These are phyloP conservation scores for Scaptomyza polygonia DNA, from an alignment of 2,888 invertebrate species.

Conservation along the genomic window DNA sequence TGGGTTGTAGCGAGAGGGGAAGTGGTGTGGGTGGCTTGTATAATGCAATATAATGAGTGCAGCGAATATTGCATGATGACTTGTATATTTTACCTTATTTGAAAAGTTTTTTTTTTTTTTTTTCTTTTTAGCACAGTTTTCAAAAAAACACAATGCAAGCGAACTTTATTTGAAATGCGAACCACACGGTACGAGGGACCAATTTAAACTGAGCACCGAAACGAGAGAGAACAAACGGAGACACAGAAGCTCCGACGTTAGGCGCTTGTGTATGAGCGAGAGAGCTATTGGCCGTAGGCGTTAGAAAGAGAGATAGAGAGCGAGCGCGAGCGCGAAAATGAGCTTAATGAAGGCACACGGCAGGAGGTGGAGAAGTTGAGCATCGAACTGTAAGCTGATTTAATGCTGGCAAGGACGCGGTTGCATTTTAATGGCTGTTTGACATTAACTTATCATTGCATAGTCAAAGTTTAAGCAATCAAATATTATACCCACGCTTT, in stretches of 20 bases:
- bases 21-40: neutral
- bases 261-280: slow-evolving; percentile 48
- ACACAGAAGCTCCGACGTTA: slow-evolving; percentile 31
- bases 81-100: slow-evolving; percentile 43
- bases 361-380: slow-evolving; percentile 12
- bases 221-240: slow-evolving; percentile 10
- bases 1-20: neutral
- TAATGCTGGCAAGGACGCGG: slow-evolving; percentile 59
- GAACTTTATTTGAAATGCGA: slow-evolving; percentile 45
- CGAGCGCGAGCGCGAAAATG: neutral
- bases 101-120: slow-evolving; percentile 22
- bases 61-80: slow-evolving; percentile 3
- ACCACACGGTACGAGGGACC: slow-evolving; percentile 73
- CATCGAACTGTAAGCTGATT: slow-evolving; percentile 17
- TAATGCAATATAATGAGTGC: slow-evolving; percentile 1
- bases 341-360: slow-evolving; percentile 53
- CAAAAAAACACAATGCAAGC: slow-evolving; percentile 21
- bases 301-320: slow-evolving; percentile 9
- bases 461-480: slow-evolving; percentile 16
- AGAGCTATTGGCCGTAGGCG: slow-evolving; percentile 2
- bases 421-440: slow-evolving; percentile 38
- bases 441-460: slow-evolving; percentile 23
- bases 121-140: slow-evolving; percentile 20
- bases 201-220: slow-evolving; percentile 72
- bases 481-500: slow-evolving; percentile 54